These are phyloP conservation scores for Ailurus styani DNA, from an alignment of 2,113 vertebrate species.

Conservation along the genomic window DNA sequence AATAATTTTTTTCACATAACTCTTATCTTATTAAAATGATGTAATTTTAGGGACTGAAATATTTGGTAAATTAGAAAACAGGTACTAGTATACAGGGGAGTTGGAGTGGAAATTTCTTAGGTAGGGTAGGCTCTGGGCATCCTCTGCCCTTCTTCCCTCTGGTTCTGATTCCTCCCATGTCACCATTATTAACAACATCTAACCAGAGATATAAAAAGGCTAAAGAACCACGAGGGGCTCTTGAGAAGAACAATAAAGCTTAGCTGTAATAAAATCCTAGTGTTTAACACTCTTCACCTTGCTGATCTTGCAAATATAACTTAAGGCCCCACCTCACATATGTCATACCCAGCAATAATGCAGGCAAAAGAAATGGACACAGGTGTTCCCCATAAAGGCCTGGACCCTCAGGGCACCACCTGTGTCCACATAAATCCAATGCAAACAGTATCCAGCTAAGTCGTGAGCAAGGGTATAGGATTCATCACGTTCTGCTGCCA, in stretches of 20 bases:
- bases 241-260: conserved; percentile 19
- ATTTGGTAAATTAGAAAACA: not conserved
- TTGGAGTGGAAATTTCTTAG: not conserved
- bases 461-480: conserved; percentile 1
- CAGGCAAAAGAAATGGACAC: not conserved
- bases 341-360: not conserved
- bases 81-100: not conserved
- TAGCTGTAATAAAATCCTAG: conserved; percentile 45
- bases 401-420: conserved; percentile 16
- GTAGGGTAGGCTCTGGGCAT: not conserved
- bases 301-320: conserved; percentile 17
- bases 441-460: not conserved
- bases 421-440: conserved; percentile 33
- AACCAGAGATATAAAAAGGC: conserved; percentile 10
- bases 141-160: not conserved
- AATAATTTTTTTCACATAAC: not conserved
- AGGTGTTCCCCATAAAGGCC: conserved; percentile 36
- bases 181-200: not conserved
- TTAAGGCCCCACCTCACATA: not conserved
- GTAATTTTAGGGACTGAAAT: not conserved
- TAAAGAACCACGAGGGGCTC: not conserved
- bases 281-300: conserved; percentile 35
- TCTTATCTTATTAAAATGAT: not conserved
- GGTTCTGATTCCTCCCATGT: conserved; percentile 21
- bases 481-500: not conserved